These are phyloP conservation scores for Clamator glandarius DNA, from an alignment of 2,797 vertebrate genomes.

Conservation along the genomic window DNA sequence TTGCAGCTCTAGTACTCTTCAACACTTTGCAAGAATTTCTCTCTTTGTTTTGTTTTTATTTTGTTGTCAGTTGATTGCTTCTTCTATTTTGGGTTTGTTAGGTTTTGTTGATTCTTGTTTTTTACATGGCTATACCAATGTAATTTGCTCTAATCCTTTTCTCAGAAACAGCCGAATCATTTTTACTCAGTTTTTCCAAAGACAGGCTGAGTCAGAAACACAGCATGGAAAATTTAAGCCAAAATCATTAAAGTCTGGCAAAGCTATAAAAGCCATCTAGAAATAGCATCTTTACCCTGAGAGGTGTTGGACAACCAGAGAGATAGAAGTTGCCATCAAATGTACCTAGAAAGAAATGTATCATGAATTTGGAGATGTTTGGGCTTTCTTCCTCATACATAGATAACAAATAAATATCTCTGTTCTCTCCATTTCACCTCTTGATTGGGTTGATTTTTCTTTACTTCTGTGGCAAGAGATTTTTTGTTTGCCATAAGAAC, in stretches of 20 bases:
- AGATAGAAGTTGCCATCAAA: neutral
- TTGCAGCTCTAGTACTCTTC: neutral
- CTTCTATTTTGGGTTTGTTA: neutral
- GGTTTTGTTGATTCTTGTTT: neutral
- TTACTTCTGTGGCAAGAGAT: neutral
- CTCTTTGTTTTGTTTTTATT: neutral
- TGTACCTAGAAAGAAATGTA: neutral
- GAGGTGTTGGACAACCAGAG: neutral
- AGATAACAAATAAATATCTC: neutral
- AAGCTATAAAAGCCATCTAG: neutral
- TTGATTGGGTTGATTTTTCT: neutral
- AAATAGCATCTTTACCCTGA: neutral
- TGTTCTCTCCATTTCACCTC: neutral
- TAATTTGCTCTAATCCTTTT: neutral
- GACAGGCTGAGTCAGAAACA: neutral
- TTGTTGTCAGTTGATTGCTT: too few relatives aligned
- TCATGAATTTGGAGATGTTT: neutral
- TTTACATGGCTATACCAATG: neutral
- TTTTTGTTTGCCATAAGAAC: neutral
- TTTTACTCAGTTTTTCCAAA: constrained; percentile 1
- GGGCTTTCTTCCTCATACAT: neutral
- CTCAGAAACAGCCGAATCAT: neutral
- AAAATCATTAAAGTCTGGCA: neutral
- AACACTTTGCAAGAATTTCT: neutral
- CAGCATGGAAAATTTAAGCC: neutral